Base-by-base conservation (phyloP, 1,140 invertebrate species). In the Acromyrmex heyeri region DNA sequence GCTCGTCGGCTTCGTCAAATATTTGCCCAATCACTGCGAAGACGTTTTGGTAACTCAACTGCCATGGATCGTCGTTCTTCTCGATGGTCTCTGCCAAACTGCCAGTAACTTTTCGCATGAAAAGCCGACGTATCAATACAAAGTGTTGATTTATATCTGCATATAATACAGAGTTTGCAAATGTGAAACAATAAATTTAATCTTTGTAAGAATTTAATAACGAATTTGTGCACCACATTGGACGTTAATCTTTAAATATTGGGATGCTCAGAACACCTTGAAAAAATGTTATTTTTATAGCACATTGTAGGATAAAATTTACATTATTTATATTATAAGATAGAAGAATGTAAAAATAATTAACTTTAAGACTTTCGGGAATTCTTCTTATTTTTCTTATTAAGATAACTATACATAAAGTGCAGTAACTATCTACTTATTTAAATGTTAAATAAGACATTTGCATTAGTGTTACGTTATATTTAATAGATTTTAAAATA, bases 1-100 rank as follows among this genome's bases (percentile, higher is more conserved):
- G 89, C 88, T 92, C 91, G 87, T 87, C 88, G 89, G 90, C 92
- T 94, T 93, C 92, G 90, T 94, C 94, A 95, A 95, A 95, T 95
- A 95, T 95, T 95, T 95, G 94, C 93, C 91, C 94, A 95, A 95
- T 95, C 94, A 94, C 95, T 91, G 93, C 93, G 91, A 94, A 94
- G 94, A 95, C 94, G 93, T 95, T 94, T 92, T 90, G 91, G 91
- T 92, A 93, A 94, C 92, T 95, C 92, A 92, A 86, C 82, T 81
- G 90, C 93, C 88, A 91, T 87, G 87, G 92, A 94, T 95, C 92
- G 89, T 75, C 87, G 86, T 91, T 83, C 91, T 93, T 89, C 88
- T 48, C 6, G 38, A 82, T 87, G 86, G 65, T 86, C 90, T 88
- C 88, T 86, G 73, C 88, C 79, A 44, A 59, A 34, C 38, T 67